phyloP scores from a whole-genome alignment of 2,113 vertebrate genomes.

The Sminthopsis crassicaudata region DNA sequence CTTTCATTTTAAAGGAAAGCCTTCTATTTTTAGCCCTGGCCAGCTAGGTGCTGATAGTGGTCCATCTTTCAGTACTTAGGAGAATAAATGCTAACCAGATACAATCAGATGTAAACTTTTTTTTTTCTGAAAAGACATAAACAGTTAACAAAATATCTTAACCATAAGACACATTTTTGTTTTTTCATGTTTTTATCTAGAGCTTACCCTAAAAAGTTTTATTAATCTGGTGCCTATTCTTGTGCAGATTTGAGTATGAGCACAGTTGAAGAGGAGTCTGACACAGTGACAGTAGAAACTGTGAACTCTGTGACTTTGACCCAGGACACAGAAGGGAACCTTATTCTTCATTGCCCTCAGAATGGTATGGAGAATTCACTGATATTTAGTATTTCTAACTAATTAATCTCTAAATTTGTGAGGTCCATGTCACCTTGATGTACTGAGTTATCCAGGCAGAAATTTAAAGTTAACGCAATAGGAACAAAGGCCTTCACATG shows the following conservation, averaged over 20 bases:
- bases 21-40: background rate
- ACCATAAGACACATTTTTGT: background rate
- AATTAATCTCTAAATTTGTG: background rate
- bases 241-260: conserved; percentile 93
- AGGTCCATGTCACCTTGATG: conserved; percentile 2
- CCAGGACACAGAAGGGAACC: conserved; percentile 94
- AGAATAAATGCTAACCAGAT: background rate
- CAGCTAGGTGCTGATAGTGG: background rate
- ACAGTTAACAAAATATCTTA: background rate
- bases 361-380: conserved; percentile 84
- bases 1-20: background rate
- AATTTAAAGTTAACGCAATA: background rate
- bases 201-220: conserved; percentile 27
- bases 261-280: conserved; percentile 91
- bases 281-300: conserved; percentile 89
- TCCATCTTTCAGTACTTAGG: background rate
- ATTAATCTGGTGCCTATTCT: conserved; percentile 69
- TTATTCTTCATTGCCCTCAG: conserved; percentile 95
- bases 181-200: background rate
- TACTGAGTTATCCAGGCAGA: background rate
- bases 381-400: background rate
- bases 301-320: conserved; percentile 94
- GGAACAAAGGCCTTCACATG: background rate
- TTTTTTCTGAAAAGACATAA: conserved; percentile 17
- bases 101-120: background rate